These are phyloP conservation scores for Podarcis lilfordi DNA, from an alignment of 2,797 vertebrate species.

Conservation along the genomic window DNA sequence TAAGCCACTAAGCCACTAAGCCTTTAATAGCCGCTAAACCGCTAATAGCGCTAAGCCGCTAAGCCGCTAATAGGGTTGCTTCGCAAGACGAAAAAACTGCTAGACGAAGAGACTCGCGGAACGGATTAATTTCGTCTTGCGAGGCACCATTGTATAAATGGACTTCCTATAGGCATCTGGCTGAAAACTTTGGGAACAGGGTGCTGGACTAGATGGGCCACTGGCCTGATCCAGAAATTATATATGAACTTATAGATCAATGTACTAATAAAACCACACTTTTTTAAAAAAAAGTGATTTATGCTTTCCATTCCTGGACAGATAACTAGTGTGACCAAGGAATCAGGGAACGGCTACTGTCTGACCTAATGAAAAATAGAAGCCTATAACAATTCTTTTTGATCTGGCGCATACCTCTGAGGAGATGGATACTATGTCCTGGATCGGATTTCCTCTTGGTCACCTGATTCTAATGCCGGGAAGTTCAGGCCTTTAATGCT, in stretches of 20 bases:
- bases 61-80: no score
- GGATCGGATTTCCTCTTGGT: neutral
- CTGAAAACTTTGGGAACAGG: no score
- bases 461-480: fast-evolving
- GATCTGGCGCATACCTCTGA: neutral
- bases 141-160: no score
- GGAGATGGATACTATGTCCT: constrained; percentile 19
- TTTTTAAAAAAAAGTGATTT: neutral
- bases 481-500: neutral
- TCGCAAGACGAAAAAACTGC: no score
- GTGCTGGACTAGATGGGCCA: no score
- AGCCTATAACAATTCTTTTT: constrained; percentile 34
- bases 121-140: no score
- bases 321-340: constrained; percentile 27
- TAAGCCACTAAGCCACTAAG: no score
- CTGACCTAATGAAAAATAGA: neutral
- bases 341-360: neutral
- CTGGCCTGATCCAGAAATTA: no score
- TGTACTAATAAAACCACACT: fast-evolving
- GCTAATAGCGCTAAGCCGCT: no score
- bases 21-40: no score
- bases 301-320: constrained; percentile 11
- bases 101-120: no score
- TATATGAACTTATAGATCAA: neutral
- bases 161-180: no score